Evolutionary conservation across 1,140 invertebrate species (phyloP), one percentile per base, ranked within the genome.

Genomic region (Scaptomyza montana): DNA sequence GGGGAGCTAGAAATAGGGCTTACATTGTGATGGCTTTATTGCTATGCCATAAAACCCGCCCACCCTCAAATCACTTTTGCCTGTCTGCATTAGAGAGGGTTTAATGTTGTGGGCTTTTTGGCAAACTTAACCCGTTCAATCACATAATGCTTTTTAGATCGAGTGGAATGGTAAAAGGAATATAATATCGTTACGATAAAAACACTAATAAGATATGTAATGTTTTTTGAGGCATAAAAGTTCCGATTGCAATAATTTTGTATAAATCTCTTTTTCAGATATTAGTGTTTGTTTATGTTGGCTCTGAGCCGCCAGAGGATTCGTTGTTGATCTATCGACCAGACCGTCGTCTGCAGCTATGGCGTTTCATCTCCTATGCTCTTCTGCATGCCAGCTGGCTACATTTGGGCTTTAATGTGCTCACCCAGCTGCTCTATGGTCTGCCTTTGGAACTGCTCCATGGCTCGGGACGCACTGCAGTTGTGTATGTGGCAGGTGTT

Each of bases 301-400:
- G 95, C 62, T 96, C 96, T 47, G 95, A 65, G 7, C 74, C 96
- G 80, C 94, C 97, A 64, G 97, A 96, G 74, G 96, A 98, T 92
- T 98, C 97, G 74, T 94, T 97, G 55, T 97, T 99, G 87, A 98
- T 99, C 63, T 99, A 98, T 93, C 94, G 97, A 63, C 97, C 98
- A 19, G 97, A 99, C 93, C 96, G 97, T 90, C 94, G 97, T 39
- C 93, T 95, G 30, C 97, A 99, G 92, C 93, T 98, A 41, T 99
- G 98, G 98, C 95, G 98, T 86, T 99, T 98, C 92, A 93, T 98
- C 69, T 95, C 97, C 80, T 99, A 99, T 93, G 98, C 98, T 94
- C 95, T 98, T 74, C 94, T 99, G 77, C 98, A 99, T 92, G 97
- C 97, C 47, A 98, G 97, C 95, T 99, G 98, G 97, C 94, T 98